Base-by-base conservation (phyloP, 2,888 invertebrate species). In the Ecdyonurus torrentis region DNA sequence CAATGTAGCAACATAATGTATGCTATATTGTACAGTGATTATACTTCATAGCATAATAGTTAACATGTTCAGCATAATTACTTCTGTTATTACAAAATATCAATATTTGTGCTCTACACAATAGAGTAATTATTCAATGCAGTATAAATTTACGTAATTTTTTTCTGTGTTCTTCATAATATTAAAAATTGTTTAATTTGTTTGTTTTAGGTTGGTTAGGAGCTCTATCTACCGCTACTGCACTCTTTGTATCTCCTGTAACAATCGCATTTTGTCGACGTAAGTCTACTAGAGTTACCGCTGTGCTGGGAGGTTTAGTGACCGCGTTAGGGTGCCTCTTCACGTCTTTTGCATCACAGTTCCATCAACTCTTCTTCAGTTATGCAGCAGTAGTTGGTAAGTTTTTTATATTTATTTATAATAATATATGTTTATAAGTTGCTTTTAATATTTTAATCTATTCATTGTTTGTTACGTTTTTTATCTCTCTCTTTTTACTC, bases 361-460 rank as follows among this genome's bases (percentile, higher is more conserved):
- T 90, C 73, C 91, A 91, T 76, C 92, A 93, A 74, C 80, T 91
- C 65, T 90, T 89, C 79, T 87, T 91, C 81, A 90, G 90, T 76
- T 91, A 87, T 71, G 82, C 81, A 63, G 74, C 78, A 59, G 77
- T 82, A 55, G 73, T 82, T 64, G 81, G 81, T 79, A 68, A 74
- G 55, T 18, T 10, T n/a, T n/a, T n/a, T n/a, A n/a, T n/a, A n/a
- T n/a, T n/a, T n/a, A n/a, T n/a, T n/a, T n/a, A n/a, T n/a, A n/a
- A n/a, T n/a, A n/a, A n/a, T n/a, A n/a, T n/a, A n/a, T n/a, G n/a
- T n/a, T n/a, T n/a, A n/a, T n/a, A n/a, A n/a, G 50, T 50, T 50
- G 18, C 7, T 50, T 50, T 7, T 7, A 18, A 18, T 50, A 18
- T 50, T 50, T 10, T 10, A 7, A 10, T 50, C 7, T 10, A 50